A percentile compares a stretch with the other conserved stretches of the same genome.
Evolutionary conservation across 2,888 invertebrate species (phyloP).

Genomic region (Lepidocyrtinus sp.): DNA sequence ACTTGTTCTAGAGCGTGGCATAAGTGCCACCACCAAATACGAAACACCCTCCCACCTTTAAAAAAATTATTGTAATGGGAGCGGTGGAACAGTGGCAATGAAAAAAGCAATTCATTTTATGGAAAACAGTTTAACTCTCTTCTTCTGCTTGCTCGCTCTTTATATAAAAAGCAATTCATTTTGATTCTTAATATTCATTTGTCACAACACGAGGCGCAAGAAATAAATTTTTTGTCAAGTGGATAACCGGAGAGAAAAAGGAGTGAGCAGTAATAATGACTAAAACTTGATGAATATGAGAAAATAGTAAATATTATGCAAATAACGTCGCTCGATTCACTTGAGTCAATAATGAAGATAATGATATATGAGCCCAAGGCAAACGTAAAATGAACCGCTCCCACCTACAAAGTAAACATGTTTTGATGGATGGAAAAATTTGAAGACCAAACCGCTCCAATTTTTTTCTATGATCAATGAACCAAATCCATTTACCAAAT

Average conservation of each 20-base stretch:
- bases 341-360: constrained; percentile 25
- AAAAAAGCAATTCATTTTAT: constrained; percentile 62
- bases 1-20: constrained; percentile 27
- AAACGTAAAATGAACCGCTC: neutral
- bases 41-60: constrained; percentile 25
- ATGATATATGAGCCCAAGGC: constrained; percentile 32
- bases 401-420: constrained; percentile 52
- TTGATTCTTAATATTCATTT: constrained; percentile 50
- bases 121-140: constrained; percentile 49
- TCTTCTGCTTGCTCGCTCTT: constrained; percentile 18
- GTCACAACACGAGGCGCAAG: constrained; percentile 40
- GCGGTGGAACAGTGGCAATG: constrained; percentile 40
- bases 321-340: constrained; percentile 52
- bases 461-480: neutral
- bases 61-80: constrained; percentile 21
- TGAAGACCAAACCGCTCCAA: neutral
- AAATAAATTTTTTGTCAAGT: constrained; percentile 9
- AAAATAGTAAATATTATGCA: constrained; percentile 54
- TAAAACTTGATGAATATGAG: constrained; percentile 47
- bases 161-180: constrained; percentile 50
- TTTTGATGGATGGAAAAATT: constrained; percentile 44
- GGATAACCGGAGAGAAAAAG: constrained; percentile 18
- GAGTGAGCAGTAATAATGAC: constrained; percentile 56
- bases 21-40: constrained; percentile 25
- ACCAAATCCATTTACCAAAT: constrained; percentile 34